Evolutionary conservation across 2,888 invertebrate species (phyloP).

Genomic region (Schizaphis graminum): DNA sequence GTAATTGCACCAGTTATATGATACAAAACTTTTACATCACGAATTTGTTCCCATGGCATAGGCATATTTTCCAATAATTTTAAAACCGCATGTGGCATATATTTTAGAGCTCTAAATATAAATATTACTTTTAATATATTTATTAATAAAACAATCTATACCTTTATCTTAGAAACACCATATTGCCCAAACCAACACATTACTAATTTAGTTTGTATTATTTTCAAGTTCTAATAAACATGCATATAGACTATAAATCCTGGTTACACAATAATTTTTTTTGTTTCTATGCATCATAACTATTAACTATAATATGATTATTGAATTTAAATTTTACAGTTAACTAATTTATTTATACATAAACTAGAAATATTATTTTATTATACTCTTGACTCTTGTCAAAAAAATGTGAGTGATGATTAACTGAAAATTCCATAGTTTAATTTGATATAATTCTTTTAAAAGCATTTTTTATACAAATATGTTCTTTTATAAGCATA

Average conservation of each 20-base stretch:
- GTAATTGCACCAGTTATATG: conserved; percentile 99
- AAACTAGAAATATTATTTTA: neutral
- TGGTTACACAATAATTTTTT: too few relatives aligned
- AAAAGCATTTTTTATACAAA: too few relatives aligned
- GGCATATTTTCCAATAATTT: conserved; percentile 99
- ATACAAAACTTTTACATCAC: conserved; percentile 97
- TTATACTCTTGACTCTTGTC: neutral
- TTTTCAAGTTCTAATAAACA: neutral
- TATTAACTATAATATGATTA: too few relatives aligned
- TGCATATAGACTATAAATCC: too few relatives aligned
- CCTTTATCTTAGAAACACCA: too few relatives aligned
- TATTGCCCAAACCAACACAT: too few relatives aligned
- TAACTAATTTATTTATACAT: neutral
- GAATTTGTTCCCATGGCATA: conserved; percentile 99
- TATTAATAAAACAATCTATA: neutral
- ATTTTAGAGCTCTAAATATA: conserved; percentile 87
- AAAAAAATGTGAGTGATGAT: too few relatives aligned
- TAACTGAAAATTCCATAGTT: too few relatives aligned
- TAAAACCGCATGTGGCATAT: conserved; percentile 99
- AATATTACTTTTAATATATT: conserved; percentile 53
- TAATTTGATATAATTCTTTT: too few relatives aligned
- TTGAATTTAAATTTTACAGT: neutral
- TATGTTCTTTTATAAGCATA: too few relatives aligned
- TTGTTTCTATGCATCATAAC: too few relatives aligned
- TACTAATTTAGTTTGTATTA: neutral